Base-by-base conservation (phyloP, 2,113 vertebrate genomes). In the Syrrhaptes paradoxus region DNA sequence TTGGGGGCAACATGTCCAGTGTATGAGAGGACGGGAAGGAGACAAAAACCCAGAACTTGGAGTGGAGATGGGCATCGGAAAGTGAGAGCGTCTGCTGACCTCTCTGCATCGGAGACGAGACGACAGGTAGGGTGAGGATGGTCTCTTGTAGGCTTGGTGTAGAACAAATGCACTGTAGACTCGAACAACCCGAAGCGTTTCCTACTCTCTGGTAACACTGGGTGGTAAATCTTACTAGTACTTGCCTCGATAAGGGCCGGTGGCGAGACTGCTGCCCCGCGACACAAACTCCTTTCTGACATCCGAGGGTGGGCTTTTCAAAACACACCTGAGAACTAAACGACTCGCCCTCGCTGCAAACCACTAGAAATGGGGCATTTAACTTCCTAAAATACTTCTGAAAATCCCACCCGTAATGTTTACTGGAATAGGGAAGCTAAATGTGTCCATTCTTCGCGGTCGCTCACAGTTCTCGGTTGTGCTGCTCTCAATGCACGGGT, bases 321-420 rank as follows among this genome's bases (percentile, higher is more conserved):
- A 76, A 68, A 36, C 54, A n/a, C 61, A 18, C 43, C 34, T 31
- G 66, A 67, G 84, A 71, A 25, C 54, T 48, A 17, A 57, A 4
- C 15, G 34, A 17, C 91, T 43, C 24, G 7, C 86, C 84, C 65
- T 45, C 19, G 1, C 4, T 73, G 90, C 86, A 92, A 55, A 84
- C 57, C 17, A 1, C 90, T 29, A 29, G 74, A 45, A 95, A n/a
- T 0, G 18, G 55, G 45, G 70, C n/a, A 3, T 75, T 90, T 48
- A 59, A 82, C 87, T 94, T 95, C 91, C 83, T 72, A 68, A 95
- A 91, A 89, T 87, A 65, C 89, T 85, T 89, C 1, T 72, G 87
- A 34, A 79, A 89, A 81, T 96, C 70, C 91, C 91, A 89, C 81
- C 89, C 73, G 4, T 57, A 36, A 25, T 18, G 84, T 54, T 75